A percentile compares a stretch with the other conserved stretches of the same genome.
Conservation (phyloP, 2,797 vertebrate species). For the Trichosurus vulpecula region DNA sequence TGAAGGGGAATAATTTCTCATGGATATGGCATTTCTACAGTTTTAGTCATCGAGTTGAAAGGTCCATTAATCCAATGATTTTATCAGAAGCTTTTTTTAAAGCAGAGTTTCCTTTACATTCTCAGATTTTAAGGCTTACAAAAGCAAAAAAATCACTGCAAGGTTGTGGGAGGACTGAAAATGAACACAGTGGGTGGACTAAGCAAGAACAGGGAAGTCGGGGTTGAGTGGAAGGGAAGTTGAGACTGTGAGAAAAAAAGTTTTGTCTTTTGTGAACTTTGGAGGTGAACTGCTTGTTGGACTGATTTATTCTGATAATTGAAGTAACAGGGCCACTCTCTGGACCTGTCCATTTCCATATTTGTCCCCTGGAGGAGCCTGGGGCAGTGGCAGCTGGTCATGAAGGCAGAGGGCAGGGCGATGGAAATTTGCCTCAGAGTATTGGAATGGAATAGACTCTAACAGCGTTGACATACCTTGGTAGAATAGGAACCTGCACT, state of each 20-base stretch:
- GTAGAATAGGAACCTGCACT: background rate
- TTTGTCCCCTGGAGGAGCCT: background rate
- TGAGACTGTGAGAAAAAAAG: background rate
- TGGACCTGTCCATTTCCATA: background rate
- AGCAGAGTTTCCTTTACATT: background rate
- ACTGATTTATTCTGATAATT: background rate
- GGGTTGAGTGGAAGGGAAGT: background rate
- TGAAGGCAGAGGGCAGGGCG: background rate
- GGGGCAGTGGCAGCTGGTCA: background rate
- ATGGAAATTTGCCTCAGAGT: background rate
- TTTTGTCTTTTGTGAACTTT: background rate
- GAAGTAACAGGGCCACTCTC: background rate
- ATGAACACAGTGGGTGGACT: background rate
- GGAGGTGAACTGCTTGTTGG: background rate
- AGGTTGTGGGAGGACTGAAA: background rate
- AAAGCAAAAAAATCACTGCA: background rate
- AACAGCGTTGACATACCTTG: background rate
- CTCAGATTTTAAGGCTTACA: background rate
- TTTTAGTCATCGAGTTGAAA: background rate
- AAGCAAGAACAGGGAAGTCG: background rate
- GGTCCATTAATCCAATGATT: background rate
- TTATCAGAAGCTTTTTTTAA: background rate
- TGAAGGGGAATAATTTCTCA: background rate
- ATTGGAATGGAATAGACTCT: background rate
- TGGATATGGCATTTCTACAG: background rate